phyloP scores from a whole-genome alignment of 2,113 vertebrate genomes.

The Mormyrus iriodes region DNA sequence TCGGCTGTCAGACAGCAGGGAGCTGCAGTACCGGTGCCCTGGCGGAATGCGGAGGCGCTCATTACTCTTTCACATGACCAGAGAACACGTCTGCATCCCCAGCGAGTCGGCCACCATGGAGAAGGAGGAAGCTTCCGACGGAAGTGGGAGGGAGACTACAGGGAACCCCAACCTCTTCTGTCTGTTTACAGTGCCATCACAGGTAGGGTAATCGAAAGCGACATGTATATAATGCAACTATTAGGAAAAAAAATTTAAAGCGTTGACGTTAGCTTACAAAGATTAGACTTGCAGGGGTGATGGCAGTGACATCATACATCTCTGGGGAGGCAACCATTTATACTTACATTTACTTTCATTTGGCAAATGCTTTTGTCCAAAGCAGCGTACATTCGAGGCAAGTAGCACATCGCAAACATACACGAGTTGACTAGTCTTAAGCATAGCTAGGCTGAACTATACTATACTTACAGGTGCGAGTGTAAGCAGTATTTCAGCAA shows the following conservation, averaged over 20 bases:
- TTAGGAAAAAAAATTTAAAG: conserved; percentile 27
- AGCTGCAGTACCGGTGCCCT: not conserved
- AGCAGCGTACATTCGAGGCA: not conserved
- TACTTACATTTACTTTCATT: not conserved
- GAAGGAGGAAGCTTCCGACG: conserved; percentile 21
- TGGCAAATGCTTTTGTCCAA: not conserved
- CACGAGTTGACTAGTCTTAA: not conserved
- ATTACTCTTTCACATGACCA: not conserved
- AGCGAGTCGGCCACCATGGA: not conserved
- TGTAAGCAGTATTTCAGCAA: not conserved
- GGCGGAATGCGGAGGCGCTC: not conserved
- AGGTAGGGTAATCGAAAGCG: conserved; percentile 27
- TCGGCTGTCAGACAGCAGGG: not conserved
- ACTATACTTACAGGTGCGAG: not conserved
- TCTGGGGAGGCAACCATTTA: not conserved
- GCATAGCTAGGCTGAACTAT: not conserved
- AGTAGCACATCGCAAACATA: not conserved
- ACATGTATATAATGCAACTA: conserved; percentile 34
- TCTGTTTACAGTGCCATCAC: conserved; percentile 14
- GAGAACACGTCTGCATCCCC: not conserved
- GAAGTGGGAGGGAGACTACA: not conserved
- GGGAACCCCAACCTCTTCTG: not conserved
- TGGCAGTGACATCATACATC: conserved; percentile 2
- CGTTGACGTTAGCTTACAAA: conserved; percentile 21
- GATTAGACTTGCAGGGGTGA: conserved; percentile 21